Percentiles rank a stretch among this genome's conserved stretches.
These are phyloP conservation scores for Latrodectus elegans DNA, from an alignment of 2,888 invertebrate species.

Conservation along the genomic window DNA sequence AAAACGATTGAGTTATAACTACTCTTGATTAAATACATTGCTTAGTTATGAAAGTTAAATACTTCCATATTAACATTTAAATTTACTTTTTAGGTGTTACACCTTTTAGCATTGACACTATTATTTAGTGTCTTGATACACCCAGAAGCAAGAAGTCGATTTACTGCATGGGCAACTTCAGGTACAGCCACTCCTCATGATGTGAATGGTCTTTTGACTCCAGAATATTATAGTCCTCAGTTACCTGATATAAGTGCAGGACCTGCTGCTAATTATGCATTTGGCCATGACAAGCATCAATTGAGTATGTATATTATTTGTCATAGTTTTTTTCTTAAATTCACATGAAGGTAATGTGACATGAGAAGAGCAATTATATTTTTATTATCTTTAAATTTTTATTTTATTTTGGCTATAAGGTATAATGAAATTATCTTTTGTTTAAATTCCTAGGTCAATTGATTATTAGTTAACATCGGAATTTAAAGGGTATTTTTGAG, in stretches of 20 bases:
- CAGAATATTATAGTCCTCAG: constrained; percentile 65
- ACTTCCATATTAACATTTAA: not conserved
- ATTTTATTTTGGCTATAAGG: too few species aligned
- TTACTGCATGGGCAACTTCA: constrained; percentile 54
- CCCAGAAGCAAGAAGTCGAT: constrained; percentile 78
- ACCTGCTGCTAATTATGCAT: constrained; percentile 68
- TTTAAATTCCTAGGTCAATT: too few species aligned
- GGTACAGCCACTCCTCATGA: constrained; percentile 61
- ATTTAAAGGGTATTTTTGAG: too few species aligned
- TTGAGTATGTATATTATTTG: constrained; percentile 38
- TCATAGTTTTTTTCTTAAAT: too few species aligned
- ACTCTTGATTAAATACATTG: too few species aligned
- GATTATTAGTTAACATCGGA: too few species aligned
- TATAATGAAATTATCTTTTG: too few species aligned
- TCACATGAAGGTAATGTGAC: too few species aligned
- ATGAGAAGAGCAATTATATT: too few species aligned
- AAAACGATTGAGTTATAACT: not conserved
- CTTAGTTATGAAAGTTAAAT: not conserved
- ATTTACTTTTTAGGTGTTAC: constrained; percentile 80
- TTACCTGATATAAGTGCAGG: constrained; percentile 66
- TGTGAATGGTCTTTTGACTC: constrained; percentile 40
- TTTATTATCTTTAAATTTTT: too few species aligned
- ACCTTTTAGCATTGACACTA: constrained; percentile 84
- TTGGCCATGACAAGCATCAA: constrained; percentile 66
- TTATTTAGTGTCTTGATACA: constrained; percentile 84